A percentile compares a stretch with the other conserved stretches of the same genome.
phyloP scores from a whole-genome alignment of 2,113 vertebrate species.

The Dicrurus megarhynchus region DNA sequence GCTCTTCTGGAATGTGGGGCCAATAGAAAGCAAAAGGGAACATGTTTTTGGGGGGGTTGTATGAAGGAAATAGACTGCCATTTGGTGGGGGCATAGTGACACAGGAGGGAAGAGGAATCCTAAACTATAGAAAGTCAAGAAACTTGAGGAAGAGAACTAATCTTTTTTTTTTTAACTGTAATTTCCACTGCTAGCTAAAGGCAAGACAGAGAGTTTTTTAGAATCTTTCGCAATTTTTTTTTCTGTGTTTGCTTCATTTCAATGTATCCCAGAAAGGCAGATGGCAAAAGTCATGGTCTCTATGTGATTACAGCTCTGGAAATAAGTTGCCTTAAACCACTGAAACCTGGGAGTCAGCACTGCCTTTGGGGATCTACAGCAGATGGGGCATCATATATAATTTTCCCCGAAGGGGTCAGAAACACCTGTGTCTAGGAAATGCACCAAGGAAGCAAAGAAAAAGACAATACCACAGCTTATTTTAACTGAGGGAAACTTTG shows the following conservation, averaged over 20 bases:
- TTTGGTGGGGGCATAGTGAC: not conserved
- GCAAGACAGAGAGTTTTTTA: not conserved
- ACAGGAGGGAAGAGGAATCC: not conserved
- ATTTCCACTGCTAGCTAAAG: not conserved
- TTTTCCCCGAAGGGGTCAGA: conserved; percentile 13
- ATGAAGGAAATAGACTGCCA: not conserved
- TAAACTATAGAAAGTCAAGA: not conserved
- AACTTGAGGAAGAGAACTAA: not conserved
- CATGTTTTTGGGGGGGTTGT: fast-evolving
- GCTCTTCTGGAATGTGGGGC: not conserved
- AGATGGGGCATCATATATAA: not conserved
- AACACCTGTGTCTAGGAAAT: conserved; percentile 13
- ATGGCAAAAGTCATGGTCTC: not conserved
- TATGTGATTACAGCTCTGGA: not conserved
- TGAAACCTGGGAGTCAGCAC: not conserved
- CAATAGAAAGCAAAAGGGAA: not conserved
- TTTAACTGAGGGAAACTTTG: not conserved
- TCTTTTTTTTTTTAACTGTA: not conserved
- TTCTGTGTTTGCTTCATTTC: not conserved
- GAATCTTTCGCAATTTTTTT: not conserved
- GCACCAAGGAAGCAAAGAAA: not conserved
- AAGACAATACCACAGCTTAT: not conserved
- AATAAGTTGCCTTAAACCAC: not conserved
- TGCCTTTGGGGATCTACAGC: not conserved
- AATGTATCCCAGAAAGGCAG: not conserved